Evolutionary conservation across 2,888 invertebrate species (phyloP).

Genomic region (Blastobasis lacticolella): DNA sequence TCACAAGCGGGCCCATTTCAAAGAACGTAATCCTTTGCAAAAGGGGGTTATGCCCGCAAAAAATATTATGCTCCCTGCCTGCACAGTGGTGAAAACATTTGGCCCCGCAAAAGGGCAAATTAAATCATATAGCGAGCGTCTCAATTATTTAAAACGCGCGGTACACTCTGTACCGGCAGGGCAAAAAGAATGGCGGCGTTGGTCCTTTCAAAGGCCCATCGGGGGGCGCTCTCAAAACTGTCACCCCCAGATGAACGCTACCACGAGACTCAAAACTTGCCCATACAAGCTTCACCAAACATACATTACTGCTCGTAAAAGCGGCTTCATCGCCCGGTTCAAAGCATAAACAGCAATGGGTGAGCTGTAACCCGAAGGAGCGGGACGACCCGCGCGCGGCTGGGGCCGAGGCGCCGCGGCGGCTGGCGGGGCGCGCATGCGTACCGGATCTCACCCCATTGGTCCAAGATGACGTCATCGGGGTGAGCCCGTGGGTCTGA

Average conservation of each 20-base stretch:
- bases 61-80: conserved; percentile 30
- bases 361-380: conserved; percentile 4
- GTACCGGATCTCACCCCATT: conserved; percentile 57
- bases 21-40: conserved; percentile 24
- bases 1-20: conserved; percentile 6
- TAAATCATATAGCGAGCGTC: conserved; percentile 65
- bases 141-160: conserved; percentile 67
- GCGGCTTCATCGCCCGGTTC: conserved; percentile 15
- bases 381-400: conserved; percentile 6
- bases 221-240: conserved; percentile 65
- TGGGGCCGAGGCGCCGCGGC: conserved; percentile 55
- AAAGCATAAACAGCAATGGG: conserved; percentile 45
- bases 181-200: conserved; percentile 61
- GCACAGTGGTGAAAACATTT: conserved; percentile 36
- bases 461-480: conserved; percentile 71
- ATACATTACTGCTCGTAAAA: conserved; percentile 35
- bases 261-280: conserved; percentile 41
- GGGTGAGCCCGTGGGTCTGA: conserved; percentile 65
- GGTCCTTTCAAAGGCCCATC: conserved; percentile 68
- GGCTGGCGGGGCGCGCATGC: conserved; percentile 64
- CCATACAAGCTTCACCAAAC: conserved; percentile 24
- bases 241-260: conserved; percentile 63
- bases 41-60: conserved; percentile 22
- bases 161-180: conserved; percentile 50
- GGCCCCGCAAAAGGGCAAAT: conserved; percentile 60